Evolutionary conservation across 2,888 invertebrate genomes (phyloP), one percentile per base, ranked within the genome.

Genomic region (Lycocerus yunnanus): DNA sequence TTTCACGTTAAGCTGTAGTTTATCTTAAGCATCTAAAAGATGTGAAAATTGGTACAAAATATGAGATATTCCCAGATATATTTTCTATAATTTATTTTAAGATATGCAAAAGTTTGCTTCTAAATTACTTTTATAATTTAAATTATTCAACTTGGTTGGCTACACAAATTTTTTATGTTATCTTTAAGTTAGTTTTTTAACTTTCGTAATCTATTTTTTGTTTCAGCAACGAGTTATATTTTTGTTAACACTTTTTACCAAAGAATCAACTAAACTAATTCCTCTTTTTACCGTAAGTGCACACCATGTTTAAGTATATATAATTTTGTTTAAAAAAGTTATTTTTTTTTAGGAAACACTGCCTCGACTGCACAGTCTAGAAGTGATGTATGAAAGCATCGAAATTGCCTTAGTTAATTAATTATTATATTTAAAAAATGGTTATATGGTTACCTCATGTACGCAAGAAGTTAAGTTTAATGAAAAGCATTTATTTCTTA

Each of bases 161-260:
- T n/a, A n/a, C n/a, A n/a, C n/a, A n/a, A n/a, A n/a, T n/a, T n/a
- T n/a, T n/a, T n/a, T n/a, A n/a, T n/a, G n/a, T n/a, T n/a, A n/a
- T n/a, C n/a, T n/a, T n/a, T n/a, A n/a, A n/a, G n/a, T n/a, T n/a
- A n/a, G n/a, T n/a, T n/a, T n/a, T n/a, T n/a, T n/a, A n/a, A n/a
- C n/a, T n/a, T n/a, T n/a, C n/a, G n/a, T n/a, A n/a, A 18, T 18
- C 27, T 4, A 65, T 15, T 71, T 24, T 21, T 18, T 63, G 21
- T 83, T 82, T 24, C 74, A 88, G 88, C 81, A 88, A 72, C 84
- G 86, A 73, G 83, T 88, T 4, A 85, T 87, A 67, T 87, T 87
- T 77, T 81, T 88, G 61, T 80, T 88, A 15, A 84, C 86, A 61
- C 75, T 87, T 11, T 82, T 87, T 66, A 87, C 87, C 0, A 86